Evolutionary conservation across 2,797 vertebrate genomes (phyloP), one percentile per base, ranked within the genome.

Genomic region (Numenius phaeopus): DNA sequence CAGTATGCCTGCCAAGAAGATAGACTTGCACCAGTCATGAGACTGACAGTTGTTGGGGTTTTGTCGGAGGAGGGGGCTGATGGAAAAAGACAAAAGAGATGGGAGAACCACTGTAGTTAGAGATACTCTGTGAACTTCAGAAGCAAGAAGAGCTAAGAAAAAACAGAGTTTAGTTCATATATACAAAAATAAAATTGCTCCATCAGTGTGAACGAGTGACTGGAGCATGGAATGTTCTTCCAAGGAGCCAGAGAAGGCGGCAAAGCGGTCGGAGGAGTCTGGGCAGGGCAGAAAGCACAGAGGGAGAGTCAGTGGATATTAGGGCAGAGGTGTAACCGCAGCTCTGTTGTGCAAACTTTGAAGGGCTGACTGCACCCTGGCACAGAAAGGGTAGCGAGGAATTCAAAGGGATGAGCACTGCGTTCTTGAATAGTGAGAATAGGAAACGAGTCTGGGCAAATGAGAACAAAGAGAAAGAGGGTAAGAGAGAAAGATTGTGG

Each of bases 161-260:
- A 77, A 67, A 8, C 6, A 54, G 42, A 2, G 3, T 37, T 37
- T 27, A n/a, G 16, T 47, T 87, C 24, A 4, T 40, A 44, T 17
- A 59, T 39, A 78, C 50, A 58, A 47, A 90, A 40, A 24, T 13
- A 47, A 81, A 83, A 37, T 17, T 87, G 26, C 50, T 89, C 23
- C 39, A 42, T n/a, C 42, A 65, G 18, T 0, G 2, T 22, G 5
- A 83, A 34, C 21, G 24, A 66, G 34, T 0, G 8, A 24, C 29
- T 46, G 39, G 10, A 55, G 16, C 3, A 1, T 32, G 42, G 24
- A n/a, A 83, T 40, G 50, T 30, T 15, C 42, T 85, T 85, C 29
- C 40, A 42, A 37, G 5, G 47, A 30, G 7, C 21, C 3, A 7
- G 46, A 55, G 44, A 67, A 32, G 44, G 39, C 1, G 2, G 55